Evolutionary conservation across 2,888 invertebrate genomes (phyloP), one percentile per base, ranked within the genome.

Genomic region (Caenorhabditis panamensis): DNA sequence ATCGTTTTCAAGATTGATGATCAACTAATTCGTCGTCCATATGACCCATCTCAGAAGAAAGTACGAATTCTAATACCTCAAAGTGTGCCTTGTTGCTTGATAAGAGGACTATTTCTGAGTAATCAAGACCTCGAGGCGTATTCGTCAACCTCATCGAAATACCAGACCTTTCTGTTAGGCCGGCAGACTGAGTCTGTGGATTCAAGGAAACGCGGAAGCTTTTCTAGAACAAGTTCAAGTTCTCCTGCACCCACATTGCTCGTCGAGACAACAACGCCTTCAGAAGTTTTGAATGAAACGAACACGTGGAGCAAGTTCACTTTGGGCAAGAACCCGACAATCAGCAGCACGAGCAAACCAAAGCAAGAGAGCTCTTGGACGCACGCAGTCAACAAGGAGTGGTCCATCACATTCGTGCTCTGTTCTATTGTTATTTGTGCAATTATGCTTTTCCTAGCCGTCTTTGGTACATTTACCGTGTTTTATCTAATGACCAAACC

Each of bases 401-500:
- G 83, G 83, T 80, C 80, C 0, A 67, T 77, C 0, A 79, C 83
- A 5, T 83, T 83, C 31, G 69, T 83, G 1, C 63, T 82, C 4
- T 83, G 81, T 59, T 76, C 83, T 11, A 73, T 79, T 6, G 41
- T 82, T 18, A 75, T 83, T 13, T 79, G 76, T 54, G 26, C 66
- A 11, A 66, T 83, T 16, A 82, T 83, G 82, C 69, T 83, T 8
- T 73, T 82, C 26, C 61, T 83, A n/a, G 79, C 75, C 9, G 68
- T 83, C 20, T 83, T 83, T 24, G 83, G 81, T 20, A 66, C 75
- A 20, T 80, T 80, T 24, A 80, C 75, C 37, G 68, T 80, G 0
- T 80, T 80, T 20, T 80, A 80, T 69, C 47, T 80, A 24, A 80
- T 80, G 80, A 80, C 75, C 16, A 80, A 80, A 44, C 80, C 80